A percentile compares a stretch with the other conserved stretches of the same genome.
phyloP scores from a whole-genome alignment of 2,797 vertebrate species.

The Aselliscus stoliczkanus region DNA sequence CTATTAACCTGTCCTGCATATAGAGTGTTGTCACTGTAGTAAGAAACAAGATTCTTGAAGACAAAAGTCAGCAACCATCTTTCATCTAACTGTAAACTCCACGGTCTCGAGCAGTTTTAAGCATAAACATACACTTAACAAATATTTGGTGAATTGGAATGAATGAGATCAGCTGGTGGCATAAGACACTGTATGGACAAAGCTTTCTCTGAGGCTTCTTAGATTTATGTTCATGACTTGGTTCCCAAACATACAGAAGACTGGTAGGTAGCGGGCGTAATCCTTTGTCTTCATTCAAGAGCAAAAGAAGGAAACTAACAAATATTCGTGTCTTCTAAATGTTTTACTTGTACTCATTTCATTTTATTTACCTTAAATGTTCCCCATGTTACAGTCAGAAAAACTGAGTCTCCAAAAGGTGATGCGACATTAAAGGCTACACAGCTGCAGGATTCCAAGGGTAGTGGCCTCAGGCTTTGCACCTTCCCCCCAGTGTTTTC shows the following conservation, averaged over 20 bases:
- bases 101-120: background rate
- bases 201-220: constrained; percentile 6
- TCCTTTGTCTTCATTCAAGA: constrained; percentile 28
- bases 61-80: background rate
- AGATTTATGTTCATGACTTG: background rate
- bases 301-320: background rate
- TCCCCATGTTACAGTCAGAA: background rate
- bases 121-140: constrained; percentile 25
- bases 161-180: constrained; percentile 27
- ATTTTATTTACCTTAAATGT: background rate
- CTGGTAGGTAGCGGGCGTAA: background rate
- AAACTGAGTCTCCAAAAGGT: background rate
- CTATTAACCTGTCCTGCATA: background rate
- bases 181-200: background rate
- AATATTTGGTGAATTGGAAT: constrained; percentile 46
- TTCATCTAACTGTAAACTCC: constrained; percentile 23
- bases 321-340: background rate
- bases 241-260: constrained; percentile 35
- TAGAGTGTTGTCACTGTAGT: background rate
- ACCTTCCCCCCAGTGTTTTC: background rate
- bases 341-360: background rate
- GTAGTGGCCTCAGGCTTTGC: background rate
- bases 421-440: background rate
- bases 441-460: background rate
- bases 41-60: background rate